Base-by-base conservation (phyloP, 2,797 vertebrate genomes). In the Cheirogaleus major region DNA sequence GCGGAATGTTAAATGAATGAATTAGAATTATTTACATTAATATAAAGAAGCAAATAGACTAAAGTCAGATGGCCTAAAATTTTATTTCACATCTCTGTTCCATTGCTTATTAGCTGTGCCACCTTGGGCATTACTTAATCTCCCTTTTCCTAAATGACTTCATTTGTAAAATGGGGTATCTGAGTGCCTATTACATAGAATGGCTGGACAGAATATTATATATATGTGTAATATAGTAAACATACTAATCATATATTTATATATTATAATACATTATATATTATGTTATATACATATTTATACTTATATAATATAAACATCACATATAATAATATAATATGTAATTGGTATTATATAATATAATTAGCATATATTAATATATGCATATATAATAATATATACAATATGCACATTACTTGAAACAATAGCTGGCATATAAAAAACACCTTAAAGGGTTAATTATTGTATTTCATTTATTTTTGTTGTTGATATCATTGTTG, bases 51-150 rank as follows among this genome's bases (percentile, higher is more conserved):
- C 41, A 85, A 80, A 80, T 63, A 50, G 5, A 79, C 14, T 41
- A 7, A 85, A 48, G 17, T 7, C n/a, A 85, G 27, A 63, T 65
- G 57, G 17, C 13, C 7, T 76, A 35, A 75, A 50, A 78, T 55
- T 89, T 83, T 32, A 43, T 23, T 95, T 79, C 84, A 95, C 80
- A 67, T 81, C n/a, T 81, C 38, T 91, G 10, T 79, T 65, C 27
- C 10, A 32, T 84, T 84, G 35, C 4, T 93, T 91, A 52, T 67
- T 43, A 84, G 9, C 48, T 83, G 5, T 78, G 10, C 7, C 2
- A 48, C 5, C 6, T 73, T 41, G 22, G 30, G 20, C 22, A 80
- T 79, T 78, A 35, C 20, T 61, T 84, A 83, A 43, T 69, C 57
- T 82, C 48, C 52, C 4, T 87, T 5, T 63, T n/a, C 45, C 32